These are phyloP conservation scores for Petrocephalus schoutedeni DNA, from an alignment of 2,797 vertebrate genomes.

Conservation along the genomic window DNA sequence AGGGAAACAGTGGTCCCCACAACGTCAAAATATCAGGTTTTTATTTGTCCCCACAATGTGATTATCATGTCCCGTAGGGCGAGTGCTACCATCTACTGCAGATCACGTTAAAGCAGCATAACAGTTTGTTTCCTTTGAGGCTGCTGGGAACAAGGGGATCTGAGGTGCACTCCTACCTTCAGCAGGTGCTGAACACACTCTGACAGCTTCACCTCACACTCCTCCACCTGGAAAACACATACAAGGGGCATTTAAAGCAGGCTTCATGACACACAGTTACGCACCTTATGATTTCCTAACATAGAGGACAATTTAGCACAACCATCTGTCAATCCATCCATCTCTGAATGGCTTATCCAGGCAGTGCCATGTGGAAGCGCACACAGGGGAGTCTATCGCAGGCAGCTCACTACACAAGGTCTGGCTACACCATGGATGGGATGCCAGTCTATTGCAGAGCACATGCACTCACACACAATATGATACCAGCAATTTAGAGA, in stretches of 20 bases:
- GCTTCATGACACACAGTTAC: not conserved
- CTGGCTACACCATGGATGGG: not conserved
- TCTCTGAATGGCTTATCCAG: not conserved
- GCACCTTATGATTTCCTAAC: not conserved
- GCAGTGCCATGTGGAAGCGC: not conserved
- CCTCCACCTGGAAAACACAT: conserved; percentile 70
- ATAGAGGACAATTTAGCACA: not conserved
- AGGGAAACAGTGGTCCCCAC: not conserved
- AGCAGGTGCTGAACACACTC: conserved; percentile 73
- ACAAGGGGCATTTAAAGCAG: not conserved
- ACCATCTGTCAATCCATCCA: not conserved
- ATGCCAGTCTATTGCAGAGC: conserved; percentile 1
- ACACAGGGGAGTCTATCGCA: not conserved
- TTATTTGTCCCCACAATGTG: not conserved
- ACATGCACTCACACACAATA: not conserved
- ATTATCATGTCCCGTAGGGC: not conserved
- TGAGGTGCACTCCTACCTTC: conserved; percentile 54
- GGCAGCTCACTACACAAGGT: not conserved
- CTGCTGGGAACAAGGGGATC: not conserved
- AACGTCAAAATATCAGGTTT: not conserved
- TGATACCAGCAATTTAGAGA: not conserved
- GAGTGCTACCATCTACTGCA: not conserved
- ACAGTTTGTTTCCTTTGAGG: not conserved
- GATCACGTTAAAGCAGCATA: not conserved
- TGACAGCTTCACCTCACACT: conserved; percentile 80